A percentile compares a stretch with the other conserved stretches of the same genome.
These are phyloP conservation scores for Diadema setosum DNA, from an alignment of 35 echinoderm and acorn worm genomes.

Conservation along the genomic window DNA sequence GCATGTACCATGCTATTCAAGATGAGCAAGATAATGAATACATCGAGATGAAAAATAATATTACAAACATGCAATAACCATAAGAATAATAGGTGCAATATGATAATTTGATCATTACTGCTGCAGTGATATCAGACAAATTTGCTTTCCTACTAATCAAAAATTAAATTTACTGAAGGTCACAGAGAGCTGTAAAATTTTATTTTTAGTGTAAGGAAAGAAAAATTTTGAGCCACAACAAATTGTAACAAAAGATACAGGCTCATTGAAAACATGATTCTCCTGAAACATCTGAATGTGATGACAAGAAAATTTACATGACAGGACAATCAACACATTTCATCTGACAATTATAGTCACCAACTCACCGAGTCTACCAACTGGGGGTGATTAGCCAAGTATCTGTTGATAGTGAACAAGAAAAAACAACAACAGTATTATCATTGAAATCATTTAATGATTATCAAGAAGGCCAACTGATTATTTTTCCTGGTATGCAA, in stretches of 20 bases:
- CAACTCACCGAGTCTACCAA: slow-evolving; percentile 43
- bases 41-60: not conserved
- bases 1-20: not conserved
- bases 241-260: not conserved
- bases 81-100: not conserved
- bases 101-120: not conserved
- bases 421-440: too few species aligned
- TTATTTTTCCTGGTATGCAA: too few species aligned
- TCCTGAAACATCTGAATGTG: not conserved
- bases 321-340: not conserved
- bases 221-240: not conserved
- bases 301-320: not conserved
- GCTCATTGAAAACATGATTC: not conserved
- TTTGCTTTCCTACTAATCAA: too few species aligned
- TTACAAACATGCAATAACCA: not conserved
- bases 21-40: not conserved
- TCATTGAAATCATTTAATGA: too few species aligned
- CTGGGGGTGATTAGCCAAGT: slow-evolving; percentile 40
- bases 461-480: too few species aligned
- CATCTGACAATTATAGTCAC: not conserved
- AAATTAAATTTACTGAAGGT: too few species aligned
- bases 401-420: too few species aligned
- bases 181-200: too few species aligned
- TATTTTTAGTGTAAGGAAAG: not conserved
- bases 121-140: not conserved